A percentile compares a stretch with the other conserved stretches of the same genome.
phyloP scores from a whole-genome alignment of 2,888 invertebrate species.

The Epicampocera succincta region DNA sequence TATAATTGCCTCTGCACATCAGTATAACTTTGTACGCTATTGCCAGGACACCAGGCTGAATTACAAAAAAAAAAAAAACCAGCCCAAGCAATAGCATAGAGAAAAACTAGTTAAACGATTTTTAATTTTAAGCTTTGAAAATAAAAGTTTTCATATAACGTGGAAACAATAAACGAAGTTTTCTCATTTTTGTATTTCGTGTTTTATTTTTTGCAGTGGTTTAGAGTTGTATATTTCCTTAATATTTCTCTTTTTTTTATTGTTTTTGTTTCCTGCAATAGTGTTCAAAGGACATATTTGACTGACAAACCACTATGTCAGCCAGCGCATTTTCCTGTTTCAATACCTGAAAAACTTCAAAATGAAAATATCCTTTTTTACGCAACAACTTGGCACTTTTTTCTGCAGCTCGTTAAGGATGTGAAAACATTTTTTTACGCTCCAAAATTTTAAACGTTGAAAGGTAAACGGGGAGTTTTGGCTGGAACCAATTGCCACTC shows the following conservation, averaged over 20 bases:
- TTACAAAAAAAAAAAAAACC: background rate
- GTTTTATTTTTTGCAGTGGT: slow-evolving; percentile 40
- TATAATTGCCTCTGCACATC: slow-evolving; percentile 14
- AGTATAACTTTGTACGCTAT: slow-evolving; percentile 10
- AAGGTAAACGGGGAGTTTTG: background rate
- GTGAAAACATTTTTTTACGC: background rate
- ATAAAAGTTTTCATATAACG: slow-evolving; percentile 56
- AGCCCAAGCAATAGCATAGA: background rate
- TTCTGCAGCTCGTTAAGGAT: slow-evolving; percentile 8
- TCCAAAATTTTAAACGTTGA: background rate
- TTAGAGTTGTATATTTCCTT: slow-evolving; percentile 18
- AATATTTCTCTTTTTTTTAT: background rate
- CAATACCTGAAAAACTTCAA: slow-evolving; percentile 36
- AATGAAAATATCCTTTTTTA: slow-evolving; percentile 29
- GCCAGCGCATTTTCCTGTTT: slow-evolving; percentile 40
- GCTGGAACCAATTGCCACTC: background rate
- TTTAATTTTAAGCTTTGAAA: slow-evolving; percentile 64
- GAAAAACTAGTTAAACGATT: slow-evolving; percentile 62
- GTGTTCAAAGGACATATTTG: slow-evolving; percentile 33
- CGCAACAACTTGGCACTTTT: slow-evolving; percentile 19
- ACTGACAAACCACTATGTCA: slow-evolving; percentile 24
- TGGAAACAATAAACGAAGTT: slow-evolving; percentile 56
- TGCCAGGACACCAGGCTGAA: slow-evolving; percentile 23
- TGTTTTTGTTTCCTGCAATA: background rate
- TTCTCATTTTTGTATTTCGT: slow-evolving; percentile 13